These are phyloP conservation scores for Serilophus lunatus DNA, from an alignment of 2,113 vertebrate genomes.

Conservation along the genomic window DNA sequence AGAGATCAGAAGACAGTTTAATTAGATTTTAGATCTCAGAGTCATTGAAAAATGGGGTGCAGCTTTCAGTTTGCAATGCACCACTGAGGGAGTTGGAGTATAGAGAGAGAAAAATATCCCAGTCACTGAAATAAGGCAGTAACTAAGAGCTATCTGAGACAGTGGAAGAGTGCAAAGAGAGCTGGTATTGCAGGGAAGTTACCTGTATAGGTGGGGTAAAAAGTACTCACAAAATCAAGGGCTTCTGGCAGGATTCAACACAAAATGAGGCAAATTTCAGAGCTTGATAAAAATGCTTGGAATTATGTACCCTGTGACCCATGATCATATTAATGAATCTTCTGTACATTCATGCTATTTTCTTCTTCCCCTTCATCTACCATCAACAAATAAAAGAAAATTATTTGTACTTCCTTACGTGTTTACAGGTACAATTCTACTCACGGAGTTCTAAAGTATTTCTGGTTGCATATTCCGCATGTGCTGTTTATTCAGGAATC, in stretches of 20 bases:
- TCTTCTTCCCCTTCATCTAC: background rate
- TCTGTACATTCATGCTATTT: background rate
- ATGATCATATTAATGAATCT: background rate
- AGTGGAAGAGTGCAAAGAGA: background rate
- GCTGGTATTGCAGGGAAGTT: background rate
- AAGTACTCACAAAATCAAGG: background rate
- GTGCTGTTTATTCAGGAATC: background rate
- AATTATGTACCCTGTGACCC: background rate
- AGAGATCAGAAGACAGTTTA: background rate
- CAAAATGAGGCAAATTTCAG: background rate
- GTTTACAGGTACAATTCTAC: background rate
- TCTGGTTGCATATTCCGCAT: background rate
- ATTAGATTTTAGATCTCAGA: slow-evolving; percentile 7
- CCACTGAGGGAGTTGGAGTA: background rate
- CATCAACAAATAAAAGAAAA: background rate
- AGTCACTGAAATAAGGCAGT: background rate
- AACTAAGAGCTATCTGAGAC: background rate
- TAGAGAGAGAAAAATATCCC: background rate
- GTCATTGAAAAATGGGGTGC: background rate
- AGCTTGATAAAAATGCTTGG: background rate
- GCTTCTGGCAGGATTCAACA: background rate
- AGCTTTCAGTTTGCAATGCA: background rate
- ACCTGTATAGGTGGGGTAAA: background rate
- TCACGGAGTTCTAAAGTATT: background rate
- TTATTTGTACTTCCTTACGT: background rate